Percentiles rank a stretch among this genome's conserved stretches.
phyloP scores from a whole-genome alignment of 2,888 invertebrate species.

The Oligia strigilis region DNA sequence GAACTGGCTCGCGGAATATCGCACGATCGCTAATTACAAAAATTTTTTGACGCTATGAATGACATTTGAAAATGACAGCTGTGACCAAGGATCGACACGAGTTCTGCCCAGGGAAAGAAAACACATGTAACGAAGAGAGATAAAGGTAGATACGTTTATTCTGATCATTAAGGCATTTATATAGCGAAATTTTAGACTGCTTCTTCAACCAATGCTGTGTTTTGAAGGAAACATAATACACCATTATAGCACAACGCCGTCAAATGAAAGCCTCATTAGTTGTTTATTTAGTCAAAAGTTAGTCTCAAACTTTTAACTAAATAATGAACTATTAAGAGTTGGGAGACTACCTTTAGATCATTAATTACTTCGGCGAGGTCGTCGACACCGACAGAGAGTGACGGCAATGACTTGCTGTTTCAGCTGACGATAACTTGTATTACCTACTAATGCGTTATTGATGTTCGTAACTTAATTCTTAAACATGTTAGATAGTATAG shows the following conservation, averaged over 20 bases:
- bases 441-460: slow-evolving; percentile 42
- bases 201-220: too few species aligned
- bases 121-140: too few species aligned
- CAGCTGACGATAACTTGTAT: slow-evolving; percentile 18
- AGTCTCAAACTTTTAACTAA: slow-evolving; percentile 23
- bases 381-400: slow-evolving; percentile 20
- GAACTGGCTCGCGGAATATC: slow-evolving; percentile 30
- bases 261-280: background rate
- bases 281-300: slow-evolving; percentile 31
- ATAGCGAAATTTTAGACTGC: too few species aligned
- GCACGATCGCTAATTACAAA: slow-evolving; percentile 37
- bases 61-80: too few species aligned
- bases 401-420: slow-evolving; percentile 37
- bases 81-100: too few species aligned
- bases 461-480: slow-evolving; percentile 21
- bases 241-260: background rate
- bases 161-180: too few species aligned
- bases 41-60: too few species aligned
- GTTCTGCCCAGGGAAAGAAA: too few species aligned
- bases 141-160: too few species aligned
- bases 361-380: slow-evolving; percentile 35
- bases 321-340: slow-evolving; percentile 17
- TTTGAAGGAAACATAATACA: background rate
- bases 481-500: too few species aligned
- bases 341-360: slow-evolving; percentile 10